phyloP scores from a whole-genome alignment of 2,113 vertebrate species.

The Paratilapia polleni region DNA sequence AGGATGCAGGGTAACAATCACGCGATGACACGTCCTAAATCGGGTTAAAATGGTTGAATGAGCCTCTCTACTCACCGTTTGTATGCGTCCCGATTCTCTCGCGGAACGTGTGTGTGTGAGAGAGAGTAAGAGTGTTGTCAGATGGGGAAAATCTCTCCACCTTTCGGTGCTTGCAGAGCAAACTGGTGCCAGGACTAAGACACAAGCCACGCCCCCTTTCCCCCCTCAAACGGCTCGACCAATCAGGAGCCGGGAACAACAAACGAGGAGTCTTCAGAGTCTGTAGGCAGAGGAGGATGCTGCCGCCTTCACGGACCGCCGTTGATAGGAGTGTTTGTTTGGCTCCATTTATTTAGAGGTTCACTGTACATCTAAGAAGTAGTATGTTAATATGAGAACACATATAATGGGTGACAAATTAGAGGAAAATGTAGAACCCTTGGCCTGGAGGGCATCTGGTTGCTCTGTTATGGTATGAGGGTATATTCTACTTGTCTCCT shows the following conservation, averaged over 20 bases:
- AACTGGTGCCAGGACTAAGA: slow-evolving; percentile 56
- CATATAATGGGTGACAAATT: background rate
- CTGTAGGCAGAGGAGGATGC: slow-evolving; percentile 29
- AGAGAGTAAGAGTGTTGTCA: slow-evolving; percentile 46
- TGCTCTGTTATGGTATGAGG: too few relatives aligned
- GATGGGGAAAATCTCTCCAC: slow-evolving; percentile 65
- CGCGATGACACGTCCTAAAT: slow-evolving; percentile 24
- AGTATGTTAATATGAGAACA: background rate
- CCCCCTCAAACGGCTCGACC: slow-evolving; percentile 17
- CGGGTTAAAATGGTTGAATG: background rate
- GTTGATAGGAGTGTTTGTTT: background rate
- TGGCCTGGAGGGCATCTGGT: background rate
- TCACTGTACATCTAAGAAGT: background rate
- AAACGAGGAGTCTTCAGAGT: slow-evolving; percentile 16
- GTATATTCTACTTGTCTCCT: background rate
- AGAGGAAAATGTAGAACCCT: background rate
- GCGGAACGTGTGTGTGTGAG: background rate
- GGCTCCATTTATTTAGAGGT: background rate
- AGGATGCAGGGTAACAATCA: background rate
- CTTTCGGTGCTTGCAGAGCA: slow-evolving; percentile 54
- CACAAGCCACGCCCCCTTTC: slow-evolving; percentile 43
- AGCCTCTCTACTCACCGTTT: slow-evolving; percentile 56
- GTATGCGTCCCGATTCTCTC: slow-evolving; percentile 31
- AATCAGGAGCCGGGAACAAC: slow-evolving; percentile 41
- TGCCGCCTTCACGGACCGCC: slow-evolving; percentile 41